Evolutionary conservation across 2,888 invertebrate genomes (phyloP).

Genomic region (Oscheius myriophilus): DNA sequence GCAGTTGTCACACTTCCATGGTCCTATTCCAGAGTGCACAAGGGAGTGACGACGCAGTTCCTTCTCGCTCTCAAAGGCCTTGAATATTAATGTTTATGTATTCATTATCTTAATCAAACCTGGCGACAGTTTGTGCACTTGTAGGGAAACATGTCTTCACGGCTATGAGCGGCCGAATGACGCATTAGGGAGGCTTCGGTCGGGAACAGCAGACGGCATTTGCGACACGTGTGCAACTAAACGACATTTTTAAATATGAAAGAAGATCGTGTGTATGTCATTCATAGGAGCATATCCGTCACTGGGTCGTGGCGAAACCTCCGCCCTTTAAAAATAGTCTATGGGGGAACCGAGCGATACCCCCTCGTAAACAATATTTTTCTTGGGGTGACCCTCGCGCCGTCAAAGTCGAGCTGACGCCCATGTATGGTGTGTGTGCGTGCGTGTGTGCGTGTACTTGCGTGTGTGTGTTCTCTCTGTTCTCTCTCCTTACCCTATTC

Average conservation of each 20-base stretch:
- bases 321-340: too few species aligned
- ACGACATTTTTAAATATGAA: too few species aligned
- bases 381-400: too few species aligned
- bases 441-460: too few species aligned
- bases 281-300: too few species aligned
- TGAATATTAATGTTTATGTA: not conserved
- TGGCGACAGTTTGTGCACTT: slow-evolving; percentile 46
- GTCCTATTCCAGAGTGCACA: slow-evolving; percentile 55
- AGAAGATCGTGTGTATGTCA: too few species aligned
- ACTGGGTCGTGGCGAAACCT: too few species aligned
- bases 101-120: not conserved
- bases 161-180: slow-evolving; percentile 66
- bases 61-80: slow-evolving; percentile 55
- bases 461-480: too few species aligned
- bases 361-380: too few species aligned
- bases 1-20: slow-evolving; percentile 63
- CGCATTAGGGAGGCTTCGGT: slow-evolving; percentile 62
- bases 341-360: too few species aligned
- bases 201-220: slow-evolving; percentile 66
- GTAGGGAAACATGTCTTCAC: slow-evolving; percentile 56
- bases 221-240: slow-evolving; percentile 66
- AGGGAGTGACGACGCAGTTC: slow-evolving; percentile 55
- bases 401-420: too few species aligned
- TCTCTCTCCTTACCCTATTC: slow-evolving; percentile 49
- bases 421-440: too few species aligned